Conservation (phyloP, 2,797 vertebrate genomes). For the Pteronotus mesoamericanus region DNA sequence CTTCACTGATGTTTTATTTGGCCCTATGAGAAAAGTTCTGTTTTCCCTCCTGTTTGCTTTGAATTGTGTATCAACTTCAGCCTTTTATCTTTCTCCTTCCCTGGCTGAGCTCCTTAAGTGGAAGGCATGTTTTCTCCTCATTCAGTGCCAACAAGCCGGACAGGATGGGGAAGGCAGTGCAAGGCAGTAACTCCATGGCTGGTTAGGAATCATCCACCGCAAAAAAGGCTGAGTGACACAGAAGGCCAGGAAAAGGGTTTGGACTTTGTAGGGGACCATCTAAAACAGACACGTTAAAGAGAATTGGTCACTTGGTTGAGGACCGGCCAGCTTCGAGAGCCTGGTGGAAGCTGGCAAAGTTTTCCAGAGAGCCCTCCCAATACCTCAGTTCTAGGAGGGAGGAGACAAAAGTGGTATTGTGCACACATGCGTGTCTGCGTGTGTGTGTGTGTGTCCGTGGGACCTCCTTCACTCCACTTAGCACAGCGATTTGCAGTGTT, state of each 20-base stretch:
- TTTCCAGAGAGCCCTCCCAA: not conserved
- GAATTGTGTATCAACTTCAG: constrained; percentile 41
- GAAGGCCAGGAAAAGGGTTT: constrained; percentile 58
- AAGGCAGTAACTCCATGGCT: constrained; percentile 54
- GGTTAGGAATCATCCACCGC: constrained; percentile 63
- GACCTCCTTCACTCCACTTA: not conserved
- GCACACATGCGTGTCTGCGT: not conserved
- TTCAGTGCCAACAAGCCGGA: constrained; percentile 17
- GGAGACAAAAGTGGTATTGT: not conserved
- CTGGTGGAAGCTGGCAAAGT: constrained; percentile 38
- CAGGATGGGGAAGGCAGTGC: constrained; percentile 53
- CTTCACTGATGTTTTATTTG: constrained; percentile 65
- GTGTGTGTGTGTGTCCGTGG: not conserved
- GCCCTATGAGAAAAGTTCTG: constrained; percentile 65
- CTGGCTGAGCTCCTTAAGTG: constrained; percentile 51
- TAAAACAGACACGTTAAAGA: constrained; percentile 48
- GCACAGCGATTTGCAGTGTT: constrained; percentile 4
- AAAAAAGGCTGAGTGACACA: not conserved
- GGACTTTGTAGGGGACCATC: constrained; percentile 61
- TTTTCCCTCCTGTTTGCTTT: constrained; percentile 59
- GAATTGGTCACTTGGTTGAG: not conserved
- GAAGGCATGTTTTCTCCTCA: constrained; percentile 66
- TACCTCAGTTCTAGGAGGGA: not conserved
- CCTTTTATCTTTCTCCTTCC: constrained; percentile 13
- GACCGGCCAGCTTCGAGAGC: not conserved